Evolutionary conservation across 2,888 invertebrate genomes (phyloP).

Genomic region (Cheilosia impressa): DNA sequence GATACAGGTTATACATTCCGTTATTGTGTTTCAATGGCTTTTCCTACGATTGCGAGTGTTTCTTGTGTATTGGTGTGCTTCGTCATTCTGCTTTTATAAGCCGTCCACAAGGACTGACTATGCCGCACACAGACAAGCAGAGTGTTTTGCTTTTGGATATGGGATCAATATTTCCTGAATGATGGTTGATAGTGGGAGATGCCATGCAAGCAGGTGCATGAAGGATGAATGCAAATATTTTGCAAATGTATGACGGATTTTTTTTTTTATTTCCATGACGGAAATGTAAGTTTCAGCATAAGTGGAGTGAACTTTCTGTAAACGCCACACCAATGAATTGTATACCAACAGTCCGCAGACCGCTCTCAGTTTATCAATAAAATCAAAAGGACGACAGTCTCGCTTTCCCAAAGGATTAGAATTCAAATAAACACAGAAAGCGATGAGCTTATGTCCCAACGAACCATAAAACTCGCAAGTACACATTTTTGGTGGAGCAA

Average conservation of each 20-base stretch:
- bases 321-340: background rate
- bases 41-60: constrained; percentile 16
- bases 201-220: background rate
- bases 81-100: constrained; percentile 8
- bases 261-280: no score
- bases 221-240: background rate
- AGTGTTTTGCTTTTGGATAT: constrained; percentile 26
- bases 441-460: constrained; percentile 15
- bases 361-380: no score
- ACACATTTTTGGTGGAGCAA: constrained; percentile 14
- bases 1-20: constrained; percentile 42
- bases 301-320: background rate
- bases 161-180: constrained; percentile 13
- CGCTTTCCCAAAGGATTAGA: constrained; percentile 5
- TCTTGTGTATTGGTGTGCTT: background rate
- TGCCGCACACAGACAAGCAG: background rate
- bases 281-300: no score
- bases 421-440: constrained; percentile 34
- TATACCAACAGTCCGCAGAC: no score
- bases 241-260: no score
- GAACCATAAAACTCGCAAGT: constrained; percentile 31
- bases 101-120: background rate
- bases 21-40: constrained; percentile 56
- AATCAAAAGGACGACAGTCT: no score
- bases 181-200: background rate